Evolutionary conservation across 2,888 invertebrate species (phyloP).

Genomic region (Diarsia dahlii): DNA sequence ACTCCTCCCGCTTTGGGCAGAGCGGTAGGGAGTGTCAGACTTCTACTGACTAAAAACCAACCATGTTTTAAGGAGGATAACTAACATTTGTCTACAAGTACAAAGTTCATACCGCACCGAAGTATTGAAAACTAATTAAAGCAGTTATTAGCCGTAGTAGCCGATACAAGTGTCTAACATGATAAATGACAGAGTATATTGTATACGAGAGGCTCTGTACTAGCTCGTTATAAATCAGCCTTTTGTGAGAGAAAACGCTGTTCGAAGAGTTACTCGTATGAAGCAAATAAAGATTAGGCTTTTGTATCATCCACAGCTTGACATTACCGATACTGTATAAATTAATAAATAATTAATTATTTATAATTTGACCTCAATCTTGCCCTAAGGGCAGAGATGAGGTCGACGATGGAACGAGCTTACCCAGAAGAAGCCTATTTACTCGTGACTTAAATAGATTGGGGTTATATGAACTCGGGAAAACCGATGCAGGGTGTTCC

Average conservation of each 20-base stretch:
- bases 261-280: constrained; percentile 28
- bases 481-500: no score
- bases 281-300: constrained; percentile 20
- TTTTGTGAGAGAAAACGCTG: constrained; percentile 26
- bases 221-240: constrained; percentile 39
- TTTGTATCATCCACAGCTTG: constrained; percentile 1
- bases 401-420: no score
- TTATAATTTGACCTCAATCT: no score
- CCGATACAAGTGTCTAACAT: constrained; percentile 14
- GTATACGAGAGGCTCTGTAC: constrained; percentile 6
- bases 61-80: neutral
- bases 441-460: no score
- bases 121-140: constrained; percentile 32
- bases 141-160: constrained; percentile 1
- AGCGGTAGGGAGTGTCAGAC: no score
- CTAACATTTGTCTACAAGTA: constrained; percentile 5
- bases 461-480: no score
- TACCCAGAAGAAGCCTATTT: no score
- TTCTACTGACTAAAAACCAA: no score
- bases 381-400: no score
- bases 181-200: constrained; percentile 43
- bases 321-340: neutral
- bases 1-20: no score
- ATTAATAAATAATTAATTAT: no score
- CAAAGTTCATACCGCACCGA: constrained; percentile 10